These are phyloP conservation scores for Sebastes aleutianus DNA, from an alignment of 2,797 vertebrate genomes.

Conservation along the genomic window DNA sequence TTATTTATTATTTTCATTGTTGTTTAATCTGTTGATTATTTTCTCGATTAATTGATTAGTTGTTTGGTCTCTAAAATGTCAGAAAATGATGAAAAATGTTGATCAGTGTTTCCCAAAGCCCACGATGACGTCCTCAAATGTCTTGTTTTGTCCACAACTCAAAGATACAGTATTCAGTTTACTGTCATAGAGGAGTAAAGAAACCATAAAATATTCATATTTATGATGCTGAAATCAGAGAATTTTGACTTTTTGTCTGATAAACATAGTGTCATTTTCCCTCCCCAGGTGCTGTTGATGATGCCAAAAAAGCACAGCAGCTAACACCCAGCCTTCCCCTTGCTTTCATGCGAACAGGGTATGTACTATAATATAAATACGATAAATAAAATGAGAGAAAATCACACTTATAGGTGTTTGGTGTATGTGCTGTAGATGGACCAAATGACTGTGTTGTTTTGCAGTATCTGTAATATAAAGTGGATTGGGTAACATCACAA, in stretches of 20 bases:
- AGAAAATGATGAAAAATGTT: no score
- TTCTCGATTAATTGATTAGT: no score
- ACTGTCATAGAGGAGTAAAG: no score
- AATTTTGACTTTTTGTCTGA: not conserved
- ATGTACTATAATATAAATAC: slow-evolving; percentile 28
- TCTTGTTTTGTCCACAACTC: no score
- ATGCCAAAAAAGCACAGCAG: slow-evolving; percentile 81
- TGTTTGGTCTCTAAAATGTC: no score
- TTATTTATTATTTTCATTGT: no score
- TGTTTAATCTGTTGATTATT: no score
- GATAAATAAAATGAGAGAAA: not conserved
- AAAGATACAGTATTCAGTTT: no score
- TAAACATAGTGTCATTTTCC: not conserved
- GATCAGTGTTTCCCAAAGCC: no score
- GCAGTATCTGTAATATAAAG: not conserved
- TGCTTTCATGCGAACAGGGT: slow-evolving; percentile 83
- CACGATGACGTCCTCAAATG: no score
- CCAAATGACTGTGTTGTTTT: not conserved
- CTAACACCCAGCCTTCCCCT: slow-evolving; percentile 75
- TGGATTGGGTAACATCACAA: not conserved
- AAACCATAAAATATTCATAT: no score
- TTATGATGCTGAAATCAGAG: no score
- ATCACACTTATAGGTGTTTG: not conserved
- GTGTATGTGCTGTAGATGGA: not conserved
- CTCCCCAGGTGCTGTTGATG: slow-evolving; percentile 76